Evolutionary conservation across 2,888 invertebrate genomes (phyloP), one percentile per base, ranked within the genome.

Genomic region (Arge pagana): DNA sequence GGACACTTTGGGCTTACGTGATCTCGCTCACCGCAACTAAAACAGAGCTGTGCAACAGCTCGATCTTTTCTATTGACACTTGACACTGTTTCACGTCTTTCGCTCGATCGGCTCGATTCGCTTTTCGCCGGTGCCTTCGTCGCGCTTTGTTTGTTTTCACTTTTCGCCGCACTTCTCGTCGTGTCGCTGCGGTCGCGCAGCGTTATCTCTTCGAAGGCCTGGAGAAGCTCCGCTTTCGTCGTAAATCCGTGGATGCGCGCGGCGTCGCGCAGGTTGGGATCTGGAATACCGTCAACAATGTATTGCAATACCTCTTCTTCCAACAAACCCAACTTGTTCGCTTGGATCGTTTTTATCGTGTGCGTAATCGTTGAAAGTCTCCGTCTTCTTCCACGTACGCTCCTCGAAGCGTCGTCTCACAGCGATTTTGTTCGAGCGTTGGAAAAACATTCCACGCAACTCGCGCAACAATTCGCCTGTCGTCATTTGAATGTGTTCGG

Each of bases 221-320:
- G 48, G 33, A 60, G 23, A 11, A 59, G 31, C 10, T 26, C 4
- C n/a, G 21, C 45, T 3, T 50, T 39, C 7, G 42, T 48, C 11
- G 5, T 28, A 15, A 61, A 61, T 2, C 58, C 43, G 10, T 56
- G 56, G 21, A 57, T 52, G 7, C 48, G 37, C 10, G 59, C 58
- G 3, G 50, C 49, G 28, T 59, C 49, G 4, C 55, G 52, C 19
- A 59, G 11, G 4, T 21, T 21, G 3, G 26, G 15, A 37, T 59
- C 59, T 1, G 56, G 55, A 16, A 58, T 61, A 6, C 61, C 57
- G 1, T 54, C 52, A 3, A 59, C 31, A 7, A 61, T 8, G 8
- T 55, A 48, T 13, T 56, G 54, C n/a, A 54, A 39, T 8, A 56
- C 21, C 7, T 60, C 57, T 3, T 52, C 53, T 4, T 59, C 56